Evolutionary conservation across 2,113 vertebrate genomes (phyloP).

Genomic region (Fulica atra): DNA sequence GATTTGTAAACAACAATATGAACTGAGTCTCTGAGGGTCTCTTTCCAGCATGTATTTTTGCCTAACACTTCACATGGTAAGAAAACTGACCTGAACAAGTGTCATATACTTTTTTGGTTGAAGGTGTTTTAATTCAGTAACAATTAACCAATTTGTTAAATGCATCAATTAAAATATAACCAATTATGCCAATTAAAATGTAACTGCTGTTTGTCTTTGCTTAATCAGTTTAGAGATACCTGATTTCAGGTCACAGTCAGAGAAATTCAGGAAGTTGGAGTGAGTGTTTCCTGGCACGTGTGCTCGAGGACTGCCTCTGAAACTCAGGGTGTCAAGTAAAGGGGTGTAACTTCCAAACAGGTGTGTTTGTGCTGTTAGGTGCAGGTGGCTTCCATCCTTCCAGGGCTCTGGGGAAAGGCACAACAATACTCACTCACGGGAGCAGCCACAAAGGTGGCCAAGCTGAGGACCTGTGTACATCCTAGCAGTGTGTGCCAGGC

Average conservation of each 20-base stretch:
- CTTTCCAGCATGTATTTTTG: neutral
- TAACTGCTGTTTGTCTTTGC: neutral
- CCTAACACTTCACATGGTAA: neutral
- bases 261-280: neutral
- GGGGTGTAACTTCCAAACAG: neutral
- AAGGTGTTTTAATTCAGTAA: constrained; percentile 2
- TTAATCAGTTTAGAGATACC: neutral
- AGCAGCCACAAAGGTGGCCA: neutral
- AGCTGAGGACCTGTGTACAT: neutral
- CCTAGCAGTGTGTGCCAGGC: neutral
- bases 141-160: constrained; percentile 29
- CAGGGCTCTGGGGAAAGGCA: neutral
- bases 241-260: neutral
- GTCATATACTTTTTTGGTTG: neutral
- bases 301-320: neutral
- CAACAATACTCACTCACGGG: neutral
- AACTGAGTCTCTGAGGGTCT: neutral
- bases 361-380: neutral
- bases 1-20: neutral
- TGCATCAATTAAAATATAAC: constrained; percentile 34
- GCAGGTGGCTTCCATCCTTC: neutral
- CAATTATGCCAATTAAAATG: neutral
- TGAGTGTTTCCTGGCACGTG: neutral
- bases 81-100: neutral
- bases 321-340: neutral